Conservation (phyloP, 2,797 vertebrate genomes). For the Anguilla obscura region DNA sequence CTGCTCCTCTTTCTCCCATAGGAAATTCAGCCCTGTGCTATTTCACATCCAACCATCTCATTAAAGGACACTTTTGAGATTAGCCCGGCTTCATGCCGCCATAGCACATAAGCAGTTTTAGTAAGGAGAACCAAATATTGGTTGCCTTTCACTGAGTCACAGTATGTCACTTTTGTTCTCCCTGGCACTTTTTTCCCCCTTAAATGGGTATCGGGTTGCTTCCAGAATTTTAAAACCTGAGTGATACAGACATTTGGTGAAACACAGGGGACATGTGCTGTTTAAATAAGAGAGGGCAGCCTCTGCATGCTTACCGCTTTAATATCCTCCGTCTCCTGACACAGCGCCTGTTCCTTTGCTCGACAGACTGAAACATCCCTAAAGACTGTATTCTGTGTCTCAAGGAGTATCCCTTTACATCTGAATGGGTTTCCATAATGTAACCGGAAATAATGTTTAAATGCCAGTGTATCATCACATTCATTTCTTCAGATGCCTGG, state of each 20-base stretch:
- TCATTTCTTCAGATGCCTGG: too few species aligned
- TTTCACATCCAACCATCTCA: slow-evolving; percentile 5
- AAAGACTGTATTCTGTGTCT: too few species aligned
- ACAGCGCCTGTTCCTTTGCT: background rate
- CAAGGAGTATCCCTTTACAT: background rate
- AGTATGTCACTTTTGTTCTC: background rate
- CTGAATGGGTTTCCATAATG: background rate
- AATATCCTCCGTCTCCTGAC: background rate
- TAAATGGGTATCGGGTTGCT: background rate
- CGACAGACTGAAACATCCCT: background rate
- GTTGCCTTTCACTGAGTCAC: background rate
- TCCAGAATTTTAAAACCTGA: background rate
- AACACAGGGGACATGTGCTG: background rate
- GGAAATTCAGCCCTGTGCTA: slow-evolving; percentile 25
- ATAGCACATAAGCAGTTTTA: background rate
- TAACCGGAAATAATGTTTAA: background rate
- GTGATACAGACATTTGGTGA: background rate
- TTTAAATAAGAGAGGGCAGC: background rate
- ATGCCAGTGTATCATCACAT: too few species aligned
- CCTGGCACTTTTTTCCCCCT: background rate
- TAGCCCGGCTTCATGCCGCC: slow-evolving; percentile 30
- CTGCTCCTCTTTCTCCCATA: background rate
- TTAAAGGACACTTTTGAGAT: slow-evolving; percentile 21
- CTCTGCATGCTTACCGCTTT: background rate
- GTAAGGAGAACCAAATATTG: background rate